Evolutionary conservation across 1,140 invertebrate genomes (phyloP), one percentile per base, ranked within the genome.

Genomic region (Alviniconcha marisindica): DNA sequence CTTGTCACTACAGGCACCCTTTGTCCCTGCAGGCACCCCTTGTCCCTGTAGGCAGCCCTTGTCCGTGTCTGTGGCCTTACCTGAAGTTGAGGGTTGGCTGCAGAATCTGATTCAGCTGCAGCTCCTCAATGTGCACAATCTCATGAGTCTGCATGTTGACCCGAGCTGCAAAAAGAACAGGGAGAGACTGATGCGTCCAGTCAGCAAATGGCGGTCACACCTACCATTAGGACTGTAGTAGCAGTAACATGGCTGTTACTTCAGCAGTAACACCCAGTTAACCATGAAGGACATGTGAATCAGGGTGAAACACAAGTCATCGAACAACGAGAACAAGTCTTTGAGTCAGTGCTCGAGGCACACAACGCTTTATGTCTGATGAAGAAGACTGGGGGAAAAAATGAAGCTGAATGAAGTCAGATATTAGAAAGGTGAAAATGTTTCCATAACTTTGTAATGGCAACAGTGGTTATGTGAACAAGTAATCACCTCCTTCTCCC

Each of bases 141-240:
- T 82, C 44, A 36, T 74, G 28, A 36, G 38, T 82, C 69, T 74
- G 66, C 80, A 74, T 74, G 80, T 82, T 74, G 71, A 73, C 66
- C n/a, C 71, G 80, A 7, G 69, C 80, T 82, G 66, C 31, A 36
- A 12, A 18, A n/a, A n/a, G n/a, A n/a, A n/a, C n/a, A n/a, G n/a
- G n/a, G n/a, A n/a, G n/a, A n/a, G 38, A 81, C 7, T n/a, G 73
- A 31, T 44, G 36, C n/a, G 51, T 24, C 36, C 24, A 81, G 38
- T 24, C 54, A 24, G 15, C 24, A 36, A 73, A 36, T n/a, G 12
- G 7, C 79, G 10, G 28, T n/a, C 24, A 18, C n/a, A 82, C 38
- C 38, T 21, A 21, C 18, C 21, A 21, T 42, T 24, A 24, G n/a
- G n/a, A n/a, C n/a, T 18, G 21, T 21, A 73, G 33, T 15, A 73